phyloP scores from a whole-genome alignment of 2,113 vertebrate species.

The Oplegnathus fasciatus region DNA sequence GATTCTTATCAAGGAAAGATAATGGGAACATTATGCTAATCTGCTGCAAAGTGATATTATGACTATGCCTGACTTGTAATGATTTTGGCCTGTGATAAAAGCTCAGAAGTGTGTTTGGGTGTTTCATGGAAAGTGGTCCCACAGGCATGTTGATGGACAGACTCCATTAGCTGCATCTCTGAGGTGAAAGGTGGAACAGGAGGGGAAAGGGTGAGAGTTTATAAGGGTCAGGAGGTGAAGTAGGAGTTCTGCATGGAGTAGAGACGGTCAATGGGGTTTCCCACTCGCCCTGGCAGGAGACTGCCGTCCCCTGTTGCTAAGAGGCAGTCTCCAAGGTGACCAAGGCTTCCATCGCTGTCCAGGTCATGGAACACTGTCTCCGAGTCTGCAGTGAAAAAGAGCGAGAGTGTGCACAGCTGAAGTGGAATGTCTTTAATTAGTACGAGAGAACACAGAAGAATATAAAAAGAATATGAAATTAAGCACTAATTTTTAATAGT shows the following conservation, averaged over 20 bases:
- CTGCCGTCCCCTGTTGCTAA: slow-evolving; percentile 85
- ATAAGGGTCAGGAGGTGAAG: slow-evolving; percentile 92
- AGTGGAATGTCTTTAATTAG: slow-evolving; percentile 20
- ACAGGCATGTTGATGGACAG: slow-evolving; percentile 70
- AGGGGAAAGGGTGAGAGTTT: slow-evolving; percentile 71
- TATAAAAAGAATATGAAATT: background rate
- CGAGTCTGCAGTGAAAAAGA: slow-evolving; percentile 80
- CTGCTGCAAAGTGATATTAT: slow-evolving; percentile 47
- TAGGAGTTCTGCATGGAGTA: slow-evolving; percentile 96
- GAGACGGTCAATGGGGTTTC: slow-evolving; percentile 92
- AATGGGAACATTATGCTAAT: slow-evolving; percentile 46
- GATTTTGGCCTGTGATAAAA: slow-evolving; percentile 58
- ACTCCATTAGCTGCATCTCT: slow-evolving; percentile 80
- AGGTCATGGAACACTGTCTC: slow-evolving; percentile 92
- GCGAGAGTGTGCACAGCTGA: slow-evolving; percentile 5
- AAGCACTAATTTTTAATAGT: background rate
- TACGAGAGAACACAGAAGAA: background rate
- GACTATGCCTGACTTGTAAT: slow-evolving; percentile 36
- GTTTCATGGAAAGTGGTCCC: slow-evolving; percentile 64
- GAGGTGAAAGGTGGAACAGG: slow-evolving; percentile 74
- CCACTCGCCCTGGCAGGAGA: slow-evolving; percentile 87
- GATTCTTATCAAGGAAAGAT: slow-evolving; percentile 67
- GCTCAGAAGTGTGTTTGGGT: slow-evolving; percentile 58
- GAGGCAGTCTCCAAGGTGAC: slow-evolving; percentile 91
- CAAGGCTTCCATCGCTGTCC: slow-evolving; percentile 90